Conservation (phyloP, 2,888 invertebrate genomes). For the Poecilobothrus nobilitatus region DNA sequence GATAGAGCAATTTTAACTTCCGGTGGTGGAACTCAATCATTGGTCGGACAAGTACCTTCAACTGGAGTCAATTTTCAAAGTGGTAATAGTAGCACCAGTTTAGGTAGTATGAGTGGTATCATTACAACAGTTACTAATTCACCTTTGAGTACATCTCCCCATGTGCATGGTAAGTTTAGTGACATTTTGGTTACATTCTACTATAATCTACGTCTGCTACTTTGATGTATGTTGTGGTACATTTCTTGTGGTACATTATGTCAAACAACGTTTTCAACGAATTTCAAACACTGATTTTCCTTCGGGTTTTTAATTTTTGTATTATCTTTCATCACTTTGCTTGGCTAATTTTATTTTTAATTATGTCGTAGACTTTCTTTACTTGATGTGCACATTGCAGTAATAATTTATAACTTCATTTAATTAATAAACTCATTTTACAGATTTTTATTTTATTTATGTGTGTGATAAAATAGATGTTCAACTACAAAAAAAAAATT, state of each 20-base stretch:
- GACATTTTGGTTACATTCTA: background rate
- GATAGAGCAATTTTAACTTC: conserved; percentile 19
- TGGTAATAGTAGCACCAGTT: conserved; percentile 14
- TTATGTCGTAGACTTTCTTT: background rate
- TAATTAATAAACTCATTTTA: background rate
- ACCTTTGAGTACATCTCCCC: conserved; percentile 21
- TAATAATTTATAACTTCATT: no score
- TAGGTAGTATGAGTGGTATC: conserved; percentile 21
- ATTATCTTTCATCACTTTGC: background rate
- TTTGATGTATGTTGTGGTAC: conserved; percentile 2
- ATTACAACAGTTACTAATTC: conserved; percentile 19
- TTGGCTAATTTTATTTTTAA: background rate
- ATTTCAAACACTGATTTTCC: conserved; percentile 14
- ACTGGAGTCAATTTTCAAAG: background rate
- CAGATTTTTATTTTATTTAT: background rate
- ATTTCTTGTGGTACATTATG: background rate
- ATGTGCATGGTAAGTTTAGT: conserved; percentile 20
- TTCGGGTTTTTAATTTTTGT: conserved; percentile 15
- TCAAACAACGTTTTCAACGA: conserved; percentile 8
- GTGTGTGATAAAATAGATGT: background rate
- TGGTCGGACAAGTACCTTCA: background rate
- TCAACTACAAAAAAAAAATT: no score
- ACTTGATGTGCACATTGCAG: background rate
- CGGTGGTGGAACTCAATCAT: conserved; percentile 15
- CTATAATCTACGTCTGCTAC: background rate